Conservation (phyloP, 2,113 vertebrate genomes). For the Coptodon bakossiorum region DNA sequence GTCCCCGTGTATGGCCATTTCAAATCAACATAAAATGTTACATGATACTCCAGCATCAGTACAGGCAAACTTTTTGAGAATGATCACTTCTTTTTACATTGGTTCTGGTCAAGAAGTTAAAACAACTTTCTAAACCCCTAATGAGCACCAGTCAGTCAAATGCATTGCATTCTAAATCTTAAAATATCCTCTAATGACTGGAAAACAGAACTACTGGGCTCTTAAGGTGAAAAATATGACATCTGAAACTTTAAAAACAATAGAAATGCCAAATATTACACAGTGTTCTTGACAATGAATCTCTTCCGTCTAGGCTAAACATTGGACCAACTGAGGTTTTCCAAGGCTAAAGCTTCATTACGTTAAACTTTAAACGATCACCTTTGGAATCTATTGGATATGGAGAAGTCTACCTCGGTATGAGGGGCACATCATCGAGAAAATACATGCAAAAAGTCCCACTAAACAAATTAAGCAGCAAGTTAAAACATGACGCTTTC, state of each 20-base stretch:
- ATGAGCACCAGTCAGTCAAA: slow-evolving; percentile 4
- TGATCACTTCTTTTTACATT: slow-evolving; percentile 7
- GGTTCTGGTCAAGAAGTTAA: slow-evolving; percentile 3
- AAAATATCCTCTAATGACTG: slow-evolving; percentile 1
- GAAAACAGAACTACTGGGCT: slow-evolving; percentile 1
- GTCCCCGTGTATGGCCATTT: neutral
- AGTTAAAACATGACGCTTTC: slow-evolving; percentile 76
- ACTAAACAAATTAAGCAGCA: slow-evolving; percentile 73
- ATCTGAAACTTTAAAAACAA: slow-evolving; percentile 19
- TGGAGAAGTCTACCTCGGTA: slow-evolving; percentile 68
- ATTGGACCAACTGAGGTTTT: slow-evolving; percentile 39
- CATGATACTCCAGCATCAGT: neutral
- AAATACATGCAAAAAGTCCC: slow-evolving; percentile 68
- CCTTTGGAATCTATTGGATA: slow-evolving; percentile 52
- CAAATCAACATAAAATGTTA: neutral
- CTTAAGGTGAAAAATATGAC: neutral
- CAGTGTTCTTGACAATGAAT: slow-evolving; percentile 6
- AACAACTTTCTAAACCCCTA: slow-evolving; percentile 3
- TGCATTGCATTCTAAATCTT: slow-evolving; percentile 1
- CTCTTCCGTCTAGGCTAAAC: slow-evolving; percentile 15
- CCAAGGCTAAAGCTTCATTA: slow-evolving; percentile 33
- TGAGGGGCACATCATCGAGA: slow-evolving; percentile 63
- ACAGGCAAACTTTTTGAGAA: neutral
- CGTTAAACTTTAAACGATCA: slow-evolving; percentile 37
- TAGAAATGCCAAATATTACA: neutral